Evolutionary conservation across 2,888 invertebrate genomes (phyloP).

Genomic region (Spodoptera exigua): DNA sequence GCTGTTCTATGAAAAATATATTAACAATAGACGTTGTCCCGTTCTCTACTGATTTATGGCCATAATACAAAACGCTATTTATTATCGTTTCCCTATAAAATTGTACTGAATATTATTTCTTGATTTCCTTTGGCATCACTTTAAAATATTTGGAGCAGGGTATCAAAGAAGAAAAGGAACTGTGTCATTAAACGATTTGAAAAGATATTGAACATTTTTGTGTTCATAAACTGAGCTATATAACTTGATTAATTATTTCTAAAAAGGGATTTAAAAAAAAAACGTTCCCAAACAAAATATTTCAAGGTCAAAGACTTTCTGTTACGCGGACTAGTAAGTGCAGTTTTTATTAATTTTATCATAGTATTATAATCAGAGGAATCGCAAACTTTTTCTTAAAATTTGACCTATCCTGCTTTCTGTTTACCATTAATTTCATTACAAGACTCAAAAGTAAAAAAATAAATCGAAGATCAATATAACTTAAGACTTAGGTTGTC

Average conservation of each 20-base stretch:
- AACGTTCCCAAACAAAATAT: neutral
- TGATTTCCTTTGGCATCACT: constrained; percentile 44
- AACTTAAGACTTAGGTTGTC: too few relatives aligned
- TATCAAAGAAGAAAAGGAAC: constrained; percentile 25
- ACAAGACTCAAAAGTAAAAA: too few relatives aligned
- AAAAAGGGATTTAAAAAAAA: constrained; percentile 12
- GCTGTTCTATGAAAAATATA: constrained; percentile 62
- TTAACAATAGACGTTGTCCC: constrained; percentile 55
- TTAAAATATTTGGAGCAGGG: constrained; percentile 26
- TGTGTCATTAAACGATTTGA: constrained; percentile 24
- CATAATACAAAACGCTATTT: constrained; percentile 49
- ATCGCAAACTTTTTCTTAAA: too few relatives aligned
- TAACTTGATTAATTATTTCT: constrained; percentile 23
- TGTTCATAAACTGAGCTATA: constrained; percentile 28
- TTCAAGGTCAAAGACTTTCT: too few relatives aligned
- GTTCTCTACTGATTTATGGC: constrained; percentile 56
- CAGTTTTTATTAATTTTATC: too few relatives aligned
- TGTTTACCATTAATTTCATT: too few relatives aligned
- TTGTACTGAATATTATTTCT: constrained; percentile 44
- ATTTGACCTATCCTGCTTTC: too few relatives aligned
- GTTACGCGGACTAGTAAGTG: too few relatives aligned
- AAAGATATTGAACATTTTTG: constrained; percentile 15
- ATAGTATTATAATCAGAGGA: too few relatives aligned
- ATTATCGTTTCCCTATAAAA: constrained; percentile 44
- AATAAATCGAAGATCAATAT: too few relatives aligned